Conservation (phyloP, 2,888 invertebrate species). For the Tolmerus cingulatus region DNA sequence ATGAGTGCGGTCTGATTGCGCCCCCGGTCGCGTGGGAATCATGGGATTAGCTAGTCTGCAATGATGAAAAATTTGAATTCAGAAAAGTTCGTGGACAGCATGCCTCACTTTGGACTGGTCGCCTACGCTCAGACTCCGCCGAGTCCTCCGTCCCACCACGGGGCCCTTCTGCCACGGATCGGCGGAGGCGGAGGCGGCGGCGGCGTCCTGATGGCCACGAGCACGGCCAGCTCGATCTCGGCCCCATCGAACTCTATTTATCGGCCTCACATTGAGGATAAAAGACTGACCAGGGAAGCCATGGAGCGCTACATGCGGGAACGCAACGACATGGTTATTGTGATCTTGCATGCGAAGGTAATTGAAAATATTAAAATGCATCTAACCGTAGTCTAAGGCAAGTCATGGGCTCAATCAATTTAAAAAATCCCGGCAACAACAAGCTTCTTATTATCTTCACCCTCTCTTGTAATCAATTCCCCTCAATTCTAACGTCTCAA, state of each 20-base stretch:
- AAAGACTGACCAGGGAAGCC: slow-evolving; percentile 66
- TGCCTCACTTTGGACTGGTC: slow-evolving; percentile 65
- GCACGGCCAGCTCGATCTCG: slow-evolving; percentile 50
- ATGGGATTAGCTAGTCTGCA: slow-evolving; percentile 8
- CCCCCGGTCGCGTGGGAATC: neutral
- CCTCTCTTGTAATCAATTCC: no score
- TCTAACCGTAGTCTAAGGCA: neutral
- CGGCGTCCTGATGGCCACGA: slow-evolving; percentile 48
- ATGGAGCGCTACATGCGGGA: slow-evolving; percentile 97
- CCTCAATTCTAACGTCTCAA: neutral
- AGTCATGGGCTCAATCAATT: neutral
- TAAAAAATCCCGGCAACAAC: neutral
- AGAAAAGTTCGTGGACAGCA: slow-evolving; percentile 52
- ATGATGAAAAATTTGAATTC: slow-evolving; percentile 52
- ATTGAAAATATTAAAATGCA: slow-evolving; percentile 36
- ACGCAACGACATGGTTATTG: slow-evolving; percentile 93
- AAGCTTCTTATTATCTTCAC: neutral
- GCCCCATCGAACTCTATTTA: slow-evolving; percentile 53
- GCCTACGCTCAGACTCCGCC: slow-evolving; percentile 83
- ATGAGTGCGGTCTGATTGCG: neutral
- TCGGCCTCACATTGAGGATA: slow-evolving; percentile 72
- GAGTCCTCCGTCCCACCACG: slow-evolving; percentile 74
- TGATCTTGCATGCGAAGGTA: slow-evolving; percentile 95
- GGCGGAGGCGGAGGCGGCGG: slow-evolving; percentile 50
- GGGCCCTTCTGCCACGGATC: slow-evolving; percentile 63